Conservation (phyloP, 2,113 vertebrate genomes). For the Zeus faber region DNA sequence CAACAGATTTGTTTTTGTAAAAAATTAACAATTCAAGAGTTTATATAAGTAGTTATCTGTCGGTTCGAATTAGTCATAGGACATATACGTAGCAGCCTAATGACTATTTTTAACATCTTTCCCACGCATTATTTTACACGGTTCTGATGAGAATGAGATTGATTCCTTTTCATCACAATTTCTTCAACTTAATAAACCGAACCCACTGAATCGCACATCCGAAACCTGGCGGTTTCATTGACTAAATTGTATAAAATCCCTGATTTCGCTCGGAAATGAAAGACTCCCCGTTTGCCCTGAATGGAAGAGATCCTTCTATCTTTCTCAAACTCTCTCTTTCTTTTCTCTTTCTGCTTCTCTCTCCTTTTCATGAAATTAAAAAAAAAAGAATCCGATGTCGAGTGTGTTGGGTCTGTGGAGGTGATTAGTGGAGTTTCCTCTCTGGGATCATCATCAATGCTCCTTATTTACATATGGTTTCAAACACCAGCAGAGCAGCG, state of each 20-base stretch:
- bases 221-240: background rate
- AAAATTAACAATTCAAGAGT: too few species aligned
- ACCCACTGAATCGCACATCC: conserved; percentile 14
- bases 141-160: conserved; percentile 41
- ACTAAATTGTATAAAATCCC: background rate
- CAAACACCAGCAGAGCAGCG: conserved; percentile 52
- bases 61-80: too few species aligned
- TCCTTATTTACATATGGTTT: conserved; percentile 69
- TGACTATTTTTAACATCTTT: conserved; percentile 1
- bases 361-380: too few species aligned
- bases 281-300: conserved; percentile 47
- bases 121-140: conserved; percentile 26
- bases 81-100: too few species aligned
- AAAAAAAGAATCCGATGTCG: too few species aligned
- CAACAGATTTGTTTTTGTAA: too few species aligned
- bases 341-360: conserved; percentile 48
- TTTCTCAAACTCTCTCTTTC: conserved; percentile 60
- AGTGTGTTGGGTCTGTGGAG: conserved; percentile 54
- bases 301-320: too few species aligned
- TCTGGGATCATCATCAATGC: conserved; percentile 61
- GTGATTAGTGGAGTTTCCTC: conserved; percentile 73
- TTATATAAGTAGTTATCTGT: too few species aligned
- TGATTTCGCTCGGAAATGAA: too few species aligned
- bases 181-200: conserved; percentile 35
- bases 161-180: conserved; percentile 56